These are phyloP conservation scores for Zoanthus sociatus DNA, from an alignment of 92 coral and sea anemone species.

Conservation along the genomic window DNA sequence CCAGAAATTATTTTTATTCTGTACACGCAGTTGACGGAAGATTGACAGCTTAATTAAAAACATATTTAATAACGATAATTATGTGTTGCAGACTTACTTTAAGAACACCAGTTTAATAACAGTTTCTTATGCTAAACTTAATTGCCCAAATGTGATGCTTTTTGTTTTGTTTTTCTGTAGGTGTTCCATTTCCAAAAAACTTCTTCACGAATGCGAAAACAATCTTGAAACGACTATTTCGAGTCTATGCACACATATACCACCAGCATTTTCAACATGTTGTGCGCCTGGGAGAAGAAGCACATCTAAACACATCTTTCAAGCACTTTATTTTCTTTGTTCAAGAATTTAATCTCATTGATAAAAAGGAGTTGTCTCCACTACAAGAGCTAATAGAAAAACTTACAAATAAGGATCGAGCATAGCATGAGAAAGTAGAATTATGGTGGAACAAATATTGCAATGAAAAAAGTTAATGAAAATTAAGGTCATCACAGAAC, in stretches of 20 bases:
- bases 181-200: constrained; percentile 99
- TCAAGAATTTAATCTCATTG: constrained; percentile 97
- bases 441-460: neutral
- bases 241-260: constrained; percentile 98
- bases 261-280: constrained; percentile 97
- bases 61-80: too few relatives aligned
- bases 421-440: constrained; percentile 25
- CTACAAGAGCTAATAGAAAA: constrained; percentile 97
- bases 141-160: neutral
- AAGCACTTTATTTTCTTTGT: constrained; percentile 98
- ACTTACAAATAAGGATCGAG: constrained; percentile 94
- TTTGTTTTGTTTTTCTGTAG: constrained; percentile 41
- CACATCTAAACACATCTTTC: constrained; percentile 98
- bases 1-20: too few relatives aligned
- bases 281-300: constrained; percentile 98
- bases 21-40: too few relatives aligned
- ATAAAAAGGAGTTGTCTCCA: constrained; percentile 95
- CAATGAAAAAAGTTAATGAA: neutral
- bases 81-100: too few relatives aligned
- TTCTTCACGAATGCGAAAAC: constrained; percentile 97
- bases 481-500: neutral
- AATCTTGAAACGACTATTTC: constrained; percentile 92
- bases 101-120: too few relatives aligned
- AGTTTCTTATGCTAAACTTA: too few relatives aligned
- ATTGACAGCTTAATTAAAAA: too few relatives aligned